Evolutionary conservation across 2,113 vertebrate genomes (phyloP).

Genomic region (Maylandia zebra): DNA sequence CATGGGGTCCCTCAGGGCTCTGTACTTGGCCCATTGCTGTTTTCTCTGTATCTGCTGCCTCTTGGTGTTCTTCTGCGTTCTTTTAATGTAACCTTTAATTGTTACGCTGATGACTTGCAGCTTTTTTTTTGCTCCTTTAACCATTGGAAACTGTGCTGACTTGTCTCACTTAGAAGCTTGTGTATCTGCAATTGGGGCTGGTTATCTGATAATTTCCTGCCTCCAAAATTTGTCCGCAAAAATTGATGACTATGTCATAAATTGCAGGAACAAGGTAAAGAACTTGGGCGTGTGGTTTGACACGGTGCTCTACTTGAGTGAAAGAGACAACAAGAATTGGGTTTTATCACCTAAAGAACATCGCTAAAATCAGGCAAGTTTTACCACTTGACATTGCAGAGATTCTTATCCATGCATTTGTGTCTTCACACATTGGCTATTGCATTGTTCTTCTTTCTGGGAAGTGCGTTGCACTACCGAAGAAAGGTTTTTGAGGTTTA

Average conservation of each 20-base stretch:
- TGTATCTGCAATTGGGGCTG: not conserved
- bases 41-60: not conserved
- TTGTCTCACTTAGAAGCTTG: not conserved
- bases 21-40: not conserved
- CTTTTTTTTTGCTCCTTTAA: not conserved
- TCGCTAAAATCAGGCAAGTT: not conserved
- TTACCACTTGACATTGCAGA: not conserved
- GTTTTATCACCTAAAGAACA: not conserved
- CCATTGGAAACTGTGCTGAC: not conserved
- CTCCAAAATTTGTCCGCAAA: not conserved
- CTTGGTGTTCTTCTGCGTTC: not conserved
- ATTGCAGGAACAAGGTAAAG: not conserved
- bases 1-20: not conserved
- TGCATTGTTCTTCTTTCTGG: not conserved
- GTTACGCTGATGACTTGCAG: not conserved
- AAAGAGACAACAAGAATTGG: not conserved
- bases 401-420: not conserved
- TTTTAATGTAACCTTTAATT: not conserved
- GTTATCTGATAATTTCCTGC: not conserved
- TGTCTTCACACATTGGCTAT: not conserved
- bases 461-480: not conserved
- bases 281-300: not conserved
- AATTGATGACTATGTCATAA: not conserved
- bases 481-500: not conserved
- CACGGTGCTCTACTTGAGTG: not conserved